Evolutionary conservation across 64 coral and sea anemone genomes (phyloP).

Genomic region (Montipora cactus): DNA sequence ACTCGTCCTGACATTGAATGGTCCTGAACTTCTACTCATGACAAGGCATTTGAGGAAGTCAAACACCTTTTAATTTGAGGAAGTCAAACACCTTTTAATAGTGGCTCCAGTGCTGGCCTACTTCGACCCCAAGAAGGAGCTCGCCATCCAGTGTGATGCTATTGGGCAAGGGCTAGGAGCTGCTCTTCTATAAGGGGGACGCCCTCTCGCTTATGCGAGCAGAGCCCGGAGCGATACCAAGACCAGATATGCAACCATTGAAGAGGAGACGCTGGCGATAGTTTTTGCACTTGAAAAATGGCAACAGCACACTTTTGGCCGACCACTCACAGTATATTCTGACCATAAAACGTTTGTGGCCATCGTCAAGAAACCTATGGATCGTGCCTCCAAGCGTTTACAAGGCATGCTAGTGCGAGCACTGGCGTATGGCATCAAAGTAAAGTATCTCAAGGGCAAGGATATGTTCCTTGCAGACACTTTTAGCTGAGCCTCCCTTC

Average conservation of each 20-base stretch:
- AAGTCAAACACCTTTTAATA: neutral
- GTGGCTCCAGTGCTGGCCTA: neutral
- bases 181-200: constrained; percentile 1
- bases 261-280: constrained; percentile 8
- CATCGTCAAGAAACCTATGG: neutral
- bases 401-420: neutral
- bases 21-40: neutral
- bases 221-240: neutral
- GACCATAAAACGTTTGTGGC: constrained; percentile 20
- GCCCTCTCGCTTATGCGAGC: constrained; percentile 13
- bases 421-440: neutral
- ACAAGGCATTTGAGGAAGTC: neutral
- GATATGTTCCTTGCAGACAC: neutral
- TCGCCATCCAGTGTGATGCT: constrained; percentile 18
- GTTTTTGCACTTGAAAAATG: constrained; percentile 2
- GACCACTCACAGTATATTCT: neutral
- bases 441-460: neutral
- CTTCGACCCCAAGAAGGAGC: neutral
- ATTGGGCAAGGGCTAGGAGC: neutral
- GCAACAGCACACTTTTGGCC: constrained; percentile 21
- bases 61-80: no score
- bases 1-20: neutral
- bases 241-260: constrained; percentile 4
- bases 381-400: neutral
- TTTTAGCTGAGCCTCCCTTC: neutral